These are phyloP conservation scores for Diplosoma virens DNA, from an alignment of 23 tunicate species.

Conservation along the genomic window DNA sequence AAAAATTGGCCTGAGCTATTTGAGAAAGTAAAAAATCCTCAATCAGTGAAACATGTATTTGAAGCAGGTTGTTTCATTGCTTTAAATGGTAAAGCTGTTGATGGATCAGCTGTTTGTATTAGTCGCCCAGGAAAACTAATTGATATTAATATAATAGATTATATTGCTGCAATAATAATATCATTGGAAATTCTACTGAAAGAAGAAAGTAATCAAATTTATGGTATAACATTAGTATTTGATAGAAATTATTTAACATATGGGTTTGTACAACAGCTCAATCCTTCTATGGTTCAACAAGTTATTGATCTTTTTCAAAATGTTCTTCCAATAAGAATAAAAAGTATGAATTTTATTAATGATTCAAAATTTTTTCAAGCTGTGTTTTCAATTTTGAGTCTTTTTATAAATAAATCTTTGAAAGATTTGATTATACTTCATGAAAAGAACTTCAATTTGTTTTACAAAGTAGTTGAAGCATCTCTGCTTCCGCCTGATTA, in stretches of 20 bases:
- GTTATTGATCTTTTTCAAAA: slow-evolving; percentile 60
- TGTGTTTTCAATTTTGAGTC: slow-evolving; percentile 56
- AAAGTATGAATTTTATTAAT: slow-evolving; percentile 60
- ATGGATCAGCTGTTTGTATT: slow-evolving; percentile 60
- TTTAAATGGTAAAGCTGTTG: slow-evolving; percentile 42
- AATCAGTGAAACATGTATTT: slow-evolving; percentile 20
- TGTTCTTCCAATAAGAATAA: slow-evolving; percentile 69
- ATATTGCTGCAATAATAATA: slow-evolving; percentile 38
- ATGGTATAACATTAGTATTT: slow-evolving; percentile 71
- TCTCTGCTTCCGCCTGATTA: slow-evolving; percentile 24
- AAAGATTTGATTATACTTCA: slow-evolving; percentile 48
- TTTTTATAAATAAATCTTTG: slow-evolving; percentile 70
- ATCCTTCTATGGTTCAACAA: slow-evolving; percentile 62
- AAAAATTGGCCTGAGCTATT: slow-evolving; percentile 48
- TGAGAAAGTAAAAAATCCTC: slow-evolving; percentile 66
- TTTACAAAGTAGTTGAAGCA: slow-evolving; percentile 46
- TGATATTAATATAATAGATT: slow-evolving; percentile 28
- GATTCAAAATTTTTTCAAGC: slow-evolving; percentile 63
- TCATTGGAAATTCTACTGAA: slow-evolving; percentile 41
- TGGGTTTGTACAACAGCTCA: slow-evolving; percentile 53
- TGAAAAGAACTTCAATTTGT: slow-evolving; percentile 30
- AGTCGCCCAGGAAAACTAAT: slow-evolving; percentile 56
- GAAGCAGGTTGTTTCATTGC: slow-evolving; percentile 36
- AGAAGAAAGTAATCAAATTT: slow-evolving; percentile 63
- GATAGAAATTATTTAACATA: slow-evolving; percentile 43